Evolutionary conservation across 2,888 invertebrate species (phyloP), one percentile per base, ranked within the genome.

Genomic region (Dione juno): DNA sequence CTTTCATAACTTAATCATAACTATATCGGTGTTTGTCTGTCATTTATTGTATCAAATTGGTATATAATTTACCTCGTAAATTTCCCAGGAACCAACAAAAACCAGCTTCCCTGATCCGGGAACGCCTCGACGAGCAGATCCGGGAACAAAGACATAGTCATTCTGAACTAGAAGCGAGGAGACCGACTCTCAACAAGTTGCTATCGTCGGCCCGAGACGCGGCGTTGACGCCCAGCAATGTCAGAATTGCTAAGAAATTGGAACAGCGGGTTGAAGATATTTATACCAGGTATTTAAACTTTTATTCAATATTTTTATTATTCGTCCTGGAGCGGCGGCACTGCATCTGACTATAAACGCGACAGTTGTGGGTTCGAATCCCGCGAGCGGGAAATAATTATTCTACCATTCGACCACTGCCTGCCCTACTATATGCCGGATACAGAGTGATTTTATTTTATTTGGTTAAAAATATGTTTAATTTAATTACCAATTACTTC

Each of bases 201-300:
- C 95, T 96, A 54, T 89, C 95, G 61, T 96, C 96, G 13, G 98
- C 98, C 0, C 94, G 96, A 73, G 97, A 98, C 81, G 94, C 98
- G 7, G 95, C 98, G 37, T 91, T 95, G 0, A 96, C 95, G 57
- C 96, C 97, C 0, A 96, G 96, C 77, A 98, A 98, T 87, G 96
- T 96, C 0, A 94, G 98, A 48, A 96, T 98, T 70, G 98, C 98
- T 0, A 98, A 97, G 89, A 97, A 97, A 80, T 95, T 98, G 70
- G 98, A 98, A 84, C 95, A 95, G 69, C 96, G 98, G 79, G 94
- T 98, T n/a, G 96, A 96, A 77, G 98, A 98, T 80, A 96, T 98
- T 1, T 96, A 96, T 72, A 89, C 87, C 10, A 90, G 90, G 93
- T 92, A 63, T 11, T 53, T n/a, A 10, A 9, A 1, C 16, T 43